Evolutionary conservation across 2,797 vertebrate genomes (phyloP).

Genomic region (Benthosema pterotum): DNA sequence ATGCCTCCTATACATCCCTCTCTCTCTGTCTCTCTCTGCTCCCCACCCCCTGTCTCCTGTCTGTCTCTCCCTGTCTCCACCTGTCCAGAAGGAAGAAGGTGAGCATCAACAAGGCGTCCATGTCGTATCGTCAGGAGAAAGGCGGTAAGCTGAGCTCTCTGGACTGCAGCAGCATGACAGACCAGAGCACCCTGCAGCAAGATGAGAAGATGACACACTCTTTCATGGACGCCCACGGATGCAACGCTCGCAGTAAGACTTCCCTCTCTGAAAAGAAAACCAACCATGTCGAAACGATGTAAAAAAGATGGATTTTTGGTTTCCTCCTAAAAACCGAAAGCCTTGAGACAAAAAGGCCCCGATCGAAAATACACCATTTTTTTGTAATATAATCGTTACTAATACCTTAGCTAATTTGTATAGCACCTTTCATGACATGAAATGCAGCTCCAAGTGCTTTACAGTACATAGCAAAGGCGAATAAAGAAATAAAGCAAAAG

Average conservation of each 20-base stretch:
- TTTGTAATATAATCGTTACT: no score
- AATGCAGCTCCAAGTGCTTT: no score
- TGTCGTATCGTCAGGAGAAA: slow-evolving; percentile 92
- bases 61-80: background rate
- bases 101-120: slow-evolving; percentile 89
- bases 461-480: no score
- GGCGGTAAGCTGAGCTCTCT: slow-evolving; percentile 88
- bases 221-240: slow-evolving; percentile 89
- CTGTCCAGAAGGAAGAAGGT: slow-evolving; percentile 85
- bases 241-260: slow-evolving; percentile 84
- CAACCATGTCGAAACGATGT: no score
- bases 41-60: slow-evolving; percentile 4
- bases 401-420: no score
- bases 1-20: slow-evolving; percentile 36
- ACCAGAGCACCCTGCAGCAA: slow-evolving; percentile 93
- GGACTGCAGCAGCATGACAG: slow-evolving; percentile 91
- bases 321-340: no score
- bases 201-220: slow-evolving; percentile 87
- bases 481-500: no score
- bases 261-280: no score
- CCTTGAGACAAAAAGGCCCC: no score
- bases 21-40: slow-evolving; percentile 4
- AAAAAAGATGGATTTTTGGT: no score
- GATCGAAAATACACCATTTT: no score
- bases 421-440: no score